Base-by-base conservation (phyloP, 2,113 vertebrate genomes). In the Rhabdornis inornatus region DNA sequence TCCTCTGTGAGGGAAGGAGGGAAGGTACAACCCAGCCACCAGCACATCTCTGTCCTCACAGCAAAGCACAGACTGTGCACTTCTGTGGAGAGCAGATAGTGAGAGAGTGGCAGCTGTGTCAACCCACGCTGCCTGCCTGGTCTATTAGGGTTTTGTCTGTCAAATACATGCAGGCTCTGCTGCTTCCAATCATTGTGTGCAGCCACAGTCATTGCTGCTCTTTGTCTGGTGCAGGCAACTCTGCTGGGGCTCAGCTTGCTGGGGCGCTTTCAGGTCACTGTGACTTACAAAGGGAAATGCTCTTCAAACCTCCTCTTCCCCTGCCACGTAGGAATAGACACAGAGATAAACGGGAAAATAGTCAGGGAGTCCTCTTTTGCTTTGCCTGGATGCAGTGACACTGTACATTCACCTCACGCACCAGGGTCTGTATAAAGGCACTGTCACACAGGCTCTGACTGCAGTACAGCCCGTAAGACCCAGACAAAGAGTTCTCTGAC, bases 31-130 rank as follows among this genome's bases (percentile, higher is more conserved):
- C 42, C 42, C 2, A 2, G 52, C 10, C 64, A 77, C 22, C 49
- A 60, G 44, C 6, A 14, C 53, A 52, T 11, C n/a, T 40, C 19
- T 35, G 19, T 19, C 74, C 39, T 4, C 1, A 5, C 63, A 66
- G 78, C 63, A 77, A 27, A 72, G 31, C 72, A 84, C 77, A 35
- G 25, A 28, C 25, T 3, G 5, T 15, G 60, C 49, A 4, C 42
- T 92, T 59, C n/a, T 77, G 79, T 15, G 75, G 74, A 39, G 39
- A 72, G 75, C 55, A 65, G 66, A 39, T 81, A 72, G 56, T 0
- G 1, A 82, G 78, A 66, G 79, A 19, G 60, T 49, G 87, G 83
- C 83, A 94, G 75, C 90, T 86, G 71, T 64, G 83, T 23, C 93
- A 77, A 9, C 82, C 82, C 70, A 77, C 14, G 0, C 91, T 52